Evolutionary conservation across 2,888 invertebrate species (phyloP).

Genomic region (Plebejus argus): DNA sequence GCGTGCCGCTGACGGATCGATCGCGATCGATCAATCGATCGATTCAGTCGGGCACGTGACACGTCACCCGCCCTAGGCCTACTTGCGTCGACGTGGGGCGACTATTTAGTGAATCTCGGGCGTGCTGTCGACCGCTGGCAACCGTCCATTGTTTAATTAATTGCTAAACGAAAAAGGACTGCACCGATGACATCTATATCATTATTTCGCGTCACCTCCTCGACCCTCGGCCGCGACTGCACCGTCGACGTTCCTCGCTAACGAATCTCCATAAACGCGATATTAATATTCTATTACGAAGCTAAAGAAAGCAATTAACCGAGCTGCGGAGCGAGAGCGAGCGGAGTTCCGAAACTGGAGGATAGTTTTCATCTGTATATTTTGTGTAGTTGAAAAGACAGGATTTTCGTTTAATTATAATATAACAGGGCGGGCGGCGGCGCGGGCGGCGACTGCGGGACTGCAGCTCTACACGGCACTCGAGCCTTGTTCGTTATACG

Average conservation of each 20-base stretch:
- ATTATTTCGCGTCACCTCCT: neutral
- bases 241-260: neutral
- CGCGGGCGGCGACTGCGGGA: conserved; percentile 48
- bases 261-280: neutral
- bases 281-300: conserved; percentile 16
- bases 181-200: conserved; percentile 3
- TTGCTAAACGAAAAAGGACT: conserved; percentile 3
- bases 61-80: conserved; percentile 46
- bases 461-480: conserved; percentile 55
- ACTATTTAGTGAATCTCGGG: conserved; percentile 16
- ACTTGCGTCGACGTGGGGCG: neutral
- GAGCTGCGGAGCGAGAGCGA: neutral
- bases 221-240: neutral
- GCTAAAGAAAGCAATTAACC: conserved; percentile 11
- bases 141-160: conserved; percentile 29
- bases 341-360: conserved; percentile 13
- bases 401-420: conserved; percentile 34
- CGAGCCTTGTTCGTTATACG: conserved; percentile 73
- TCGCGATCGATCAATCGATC: conserved; percentile 73
- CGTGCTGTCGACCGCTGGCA: conserved; percentile 8
- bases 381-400: conserved; percentile 30
- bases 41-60: conserved; percentile 52
- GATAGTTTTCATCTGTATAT: conserved; percentile 19
- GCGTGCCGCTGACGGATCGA: conserved; percentile 52
- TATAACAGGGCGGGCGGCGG: conserved; percentile 46